phyloP scores from a whole-genome alignment of 2,797 vertebrate species.

The Micropoecilia bifurca region DNA sequence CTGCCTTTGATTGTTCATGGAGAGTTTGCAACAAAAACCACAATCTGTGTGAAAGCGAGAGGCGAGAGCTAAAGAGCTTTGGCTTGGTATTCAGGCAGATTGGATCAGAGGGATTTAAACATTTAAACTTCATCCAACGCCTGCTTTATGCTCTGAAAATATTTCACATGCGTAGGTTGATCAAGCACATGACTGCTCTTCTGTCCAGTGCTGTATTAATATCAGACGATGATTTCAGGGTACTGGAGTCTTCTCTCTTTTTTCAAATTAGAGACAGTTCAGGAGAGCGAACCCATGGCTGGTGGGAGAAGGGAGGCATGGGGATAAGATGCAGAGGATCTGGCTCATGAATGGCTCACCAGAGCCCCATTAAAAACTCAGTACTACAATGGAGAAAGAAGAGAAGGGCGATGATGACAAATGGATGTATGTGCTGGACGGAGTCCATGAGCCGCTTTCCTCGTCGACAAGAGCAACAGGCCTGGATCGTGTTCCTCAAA shows the following conservation, averaged over 20 bases:
- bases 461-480: constrained; percentile 59
- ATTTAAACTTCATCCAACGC: neutral
- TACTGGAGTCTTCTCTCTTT: neutral
- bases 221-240: neutral
- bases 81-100: neutral
- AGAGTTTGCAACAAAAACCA: constrained; percentile 71
- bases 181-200: neutral
- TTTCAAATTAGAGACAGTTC: neutral
- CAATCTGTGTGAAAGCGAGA: constrained; percentile 58
- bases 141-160: neutral
- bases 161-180: neutral
- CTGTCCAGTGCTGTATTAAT: neutral
- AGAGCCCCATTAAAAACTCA: constrained; percentile 70
- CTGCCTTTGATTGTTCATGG: constrained; percentile 68
- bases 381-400: constrained; percentile 63
- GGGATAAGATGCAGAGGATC: constrained; percentile 52
- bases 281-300: neutral
- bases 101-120: constrained; percentile 1
- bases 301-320: constrained; percentile 18
- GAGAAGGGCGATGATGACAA: constrained; percentile 76
- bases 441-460: constrained; percentile 63
- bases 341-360: constrained; percentile 41
- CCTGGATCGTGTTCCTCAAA: constrained; percentile 61
- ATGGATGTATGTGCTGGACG: constrained; percentile 76
- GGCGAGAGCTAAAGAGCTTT: constrained; percentile 32